phyloP scores from a whole-genome alignment of 2,113 vertebrate species.

The Larimichthys polyactis region DNA sequence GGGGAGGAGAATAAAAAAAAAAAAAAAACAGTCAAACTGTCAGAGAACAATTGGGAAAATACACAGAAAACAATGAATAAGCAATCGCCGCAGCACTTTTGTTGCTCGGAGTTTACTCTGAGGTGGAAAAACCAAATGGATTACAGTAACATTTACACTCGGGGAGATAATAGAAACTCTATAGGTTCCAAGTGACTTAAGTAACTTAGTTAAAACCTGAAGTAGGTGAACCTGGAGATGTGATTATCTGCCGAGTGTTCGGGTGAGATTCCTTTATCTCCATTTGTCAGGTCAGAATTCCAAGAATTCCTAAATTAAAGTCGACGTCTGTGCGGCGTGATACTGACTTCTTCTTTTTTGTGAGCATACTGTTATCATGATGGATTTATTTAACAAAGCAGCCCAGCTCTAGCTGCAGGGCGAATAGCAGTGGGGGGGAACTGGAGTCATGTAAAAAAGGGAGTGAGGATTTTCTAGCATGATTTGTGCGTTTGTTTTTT shows the following conservation, averaged over 20 bases:
- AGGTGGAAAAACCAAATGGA: constrained; percentile 16
- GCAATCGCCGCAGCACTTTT: constrained; percentile 14
- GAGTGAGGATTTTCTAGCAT: constrained; percentile 47
- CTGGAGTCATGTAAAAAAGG: constrained; percentile 48
- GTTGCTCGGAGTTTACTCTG: constrained; percentile 10
- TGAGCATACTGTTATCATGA: constrained; percentile 51
- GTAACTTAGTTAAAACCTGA: constrained; percentile 34
- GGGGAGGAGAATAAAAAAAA: neutral
- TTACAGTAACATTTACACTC: constrained; percentile 5
- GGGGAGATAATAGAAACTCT: constrained; percentile 27
- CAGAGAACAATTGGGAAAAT: constrained; percentile 36
- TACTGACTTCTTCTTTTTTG: constrained; percentile 44
- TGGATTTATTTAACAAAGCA: constrained; percentile 53
- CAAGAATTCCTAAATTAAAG: constrained; percentile 55
- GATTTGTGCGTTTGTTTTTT: constrained; percentile 45
- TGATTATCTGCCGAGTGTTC: constrained; percentile 55
- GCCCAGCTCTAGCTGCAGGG: constrained; percentile 29
- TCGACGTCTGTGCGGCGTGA: constrained; percentile 28
- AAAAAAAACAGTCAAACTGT: constrained; percentile 11
- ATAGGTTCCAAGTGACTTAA: constrained; percentile 9
- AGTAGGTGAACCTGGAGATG: constrained; percentile 41
- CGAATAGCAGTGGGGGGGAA: neutral
- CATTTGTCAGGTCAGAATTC: constrained; percentile 61
- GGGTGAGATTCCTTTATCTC: constrained; percentile 66
- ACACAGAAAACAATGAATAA: constrained; percentile 46